Conservation (phyloP, 2,797 vertebrate species). For the Pseudochirops cupreus region DNA sequence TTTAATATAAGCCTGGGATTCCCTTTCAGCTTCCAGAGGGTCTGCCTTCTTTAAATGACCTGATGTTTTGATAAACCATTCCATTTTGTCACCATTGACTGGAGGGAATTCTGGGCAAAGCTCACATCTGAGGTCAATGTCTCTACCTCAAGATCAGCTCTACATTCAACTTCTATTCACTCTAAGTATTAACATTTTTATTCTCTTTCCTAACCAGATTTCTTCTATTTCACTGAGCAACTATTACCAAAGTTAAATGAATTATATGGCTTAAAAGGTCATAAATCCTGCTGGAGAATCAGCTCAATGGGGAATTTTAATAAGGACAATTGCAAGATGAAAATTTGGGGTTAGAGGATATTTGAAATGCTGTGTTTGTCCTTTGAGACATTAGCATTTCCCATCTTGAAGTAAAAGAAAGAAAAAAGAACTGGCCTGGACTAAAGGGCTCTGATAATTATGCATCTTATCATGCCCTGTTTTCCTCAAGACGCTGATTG, state of each 20-base stretch:
- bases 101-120: conserved; percentile 26
- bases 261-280: conserved; percentile 15
- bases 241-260: conserved; percentile 22
- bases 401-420: neutral
- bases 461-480: neutral
- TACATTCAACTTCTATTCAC: conserved; percentile 1
- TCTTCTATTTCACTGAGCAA: conserved; percentile 28
- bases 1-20: conserved; percentile 11
- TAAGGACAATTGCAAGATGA: neutral
- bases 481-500: neutral
- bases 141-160: conserved; percentile 33
- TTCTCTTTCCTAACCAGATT: conserved; percentile 1
- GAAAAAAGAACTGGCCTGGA: neutral
- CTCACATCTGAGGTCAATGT: conserved; percentile 5
- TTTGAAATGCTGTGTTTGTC: neutral
- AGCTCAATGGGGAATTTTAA: neutral
- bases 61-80: conserved; percentile 16
- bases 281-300: conserved; percentile 1
- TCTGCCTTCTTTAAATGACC: conserved; percentile 33
- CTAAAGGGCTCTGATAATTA: neutral
- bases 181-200: conserved; percentile 31
- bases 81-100: neutral
- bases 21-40: conserved; percentile 34
- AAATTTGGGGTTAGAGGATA: neutral
- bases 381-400: neutral